phyloP scores from a whole-genome alignment of 1,140 invertebrate species.

The Bactericera cockerelli region DNA sequence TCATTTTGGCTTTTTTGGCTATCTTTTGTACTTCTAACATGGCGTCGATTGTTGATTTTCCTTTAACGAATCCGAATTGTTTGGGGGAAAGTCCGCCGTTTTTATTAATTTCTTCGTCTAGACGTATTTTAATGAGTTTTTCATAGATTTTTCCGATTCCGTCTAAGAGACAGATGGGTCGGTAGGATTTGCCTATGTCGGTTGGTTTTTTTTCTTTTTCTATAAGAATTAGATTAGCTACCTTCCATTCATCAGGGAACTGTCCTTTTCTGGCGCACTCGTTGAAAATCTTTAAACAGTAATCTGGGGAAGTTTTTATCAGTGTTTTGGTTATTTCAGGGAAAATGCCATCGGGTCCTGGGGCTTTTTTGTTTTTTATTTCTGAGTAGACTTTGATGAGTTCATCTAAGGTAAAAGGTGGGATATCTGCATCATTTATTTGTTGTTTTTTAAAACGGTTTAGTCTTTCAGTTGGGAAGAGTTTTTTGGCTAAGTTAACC shows the following conservation, averaged over 20 bases:
- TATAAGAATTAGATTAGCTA: constrained; percentile 15
- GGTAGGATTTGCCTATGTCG: too few species aligned
- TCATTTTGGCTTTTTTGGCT: too few species aligned
- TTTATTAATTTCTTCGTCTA: too few species aligned
- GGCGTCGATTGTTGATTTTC: too few species aligned
- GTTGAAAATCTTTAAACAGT: constrained; percentile 16
- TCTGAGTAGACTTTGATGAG: constrained; percentile 17
- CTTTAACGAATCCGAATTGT: too few species aligned
- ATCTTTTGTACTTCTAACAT: too few species aligned
- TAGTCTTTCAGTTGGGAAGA: neutral
- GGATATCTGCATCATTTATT: neutral
- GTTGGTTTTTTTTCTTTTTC: constrained; percentile 17
- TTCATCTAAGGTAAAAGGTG: constrained; percentile 21
- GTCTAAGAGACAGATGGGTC: too few species aligned
- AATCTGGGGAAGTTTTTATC: neutral
- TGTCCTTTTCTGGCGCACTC: constrained; percentile 8
- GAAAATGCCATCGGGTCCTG: constrained; percentile 25
- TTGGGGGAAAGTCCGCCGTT: too few species aligned
- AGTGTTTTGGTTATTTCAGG: constrained; percentile 21
- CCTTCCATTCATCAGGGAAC: constrained; percentile 18
- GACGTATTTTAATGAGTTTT: too few species aligned
- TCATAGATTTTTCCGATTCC: too few species aligned
- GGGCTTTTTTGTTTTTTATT: constrained; percentile 24
- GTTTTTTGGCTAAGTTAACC: neutral
- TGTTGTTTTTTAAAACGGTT: neutral